Base-by-base conservation (phyloP, 2,888 invertebrate genomes). In the Spodoptera exigua region DNA sequence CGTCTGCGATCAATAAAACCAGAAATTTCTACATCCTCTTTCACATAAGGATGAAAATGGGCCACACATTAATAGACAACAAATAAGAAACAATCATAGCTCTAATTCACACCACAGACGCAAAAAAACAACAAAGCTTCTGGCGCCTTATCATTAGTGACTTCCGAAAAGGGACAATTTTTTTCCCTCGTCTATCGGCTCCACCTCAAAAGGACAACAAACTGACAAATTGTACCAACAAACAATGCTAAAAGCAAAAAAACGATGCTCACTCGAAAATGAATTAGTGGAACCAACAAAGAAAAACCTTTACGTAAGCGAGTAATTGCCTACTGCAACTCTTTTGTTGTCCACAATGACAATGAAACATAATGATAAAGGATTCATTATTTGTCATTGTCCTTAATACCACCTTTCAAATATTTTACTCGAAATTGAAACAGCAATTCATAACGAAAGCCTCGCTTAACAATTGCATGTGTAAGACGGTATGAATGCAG, bases 101-200 rank as follows among this genome's bases (percentile, higher is more conserved):
- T 80, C 81, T 79, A 81, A 84, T 88, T 89, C 86, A 85, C 83
- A 85, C 86, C 81, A 82, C 75, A 80, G 80, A 81, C 76, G 61
- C 70, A 80, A 86, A 86, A 88, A 87, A 85, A 69, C 63, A 80
- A 81, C 85, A 89, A 91, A 89, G 89, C 91, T 89, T 86, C 89
- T 87, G 93, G 92, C 93, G 93, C 93, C 93, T 88, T 92, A 87
- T 92, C 88, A 93, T 93, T 92, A 92, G 87, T 79, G 78, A 91
- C 91, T 92, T 93, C 93, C 93, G 91, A 93, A 93, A 89, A 86
- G 85, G 79, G 82, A 79, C 84, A 79, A 70, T 80, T 90, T 92
- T 83, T 92, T 91, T 87, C 77, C 62, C 65, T 16, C 76, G 86
- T 86, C 90, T 88, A 90, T 85, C 89, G 89, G 88, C 74, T 72